Evolutionary conservation across 2,888 invertebrate genomes (phyloP), one percentile per base, ranked within the genome.

Genomic region (Limenitis camilla): DNA sequence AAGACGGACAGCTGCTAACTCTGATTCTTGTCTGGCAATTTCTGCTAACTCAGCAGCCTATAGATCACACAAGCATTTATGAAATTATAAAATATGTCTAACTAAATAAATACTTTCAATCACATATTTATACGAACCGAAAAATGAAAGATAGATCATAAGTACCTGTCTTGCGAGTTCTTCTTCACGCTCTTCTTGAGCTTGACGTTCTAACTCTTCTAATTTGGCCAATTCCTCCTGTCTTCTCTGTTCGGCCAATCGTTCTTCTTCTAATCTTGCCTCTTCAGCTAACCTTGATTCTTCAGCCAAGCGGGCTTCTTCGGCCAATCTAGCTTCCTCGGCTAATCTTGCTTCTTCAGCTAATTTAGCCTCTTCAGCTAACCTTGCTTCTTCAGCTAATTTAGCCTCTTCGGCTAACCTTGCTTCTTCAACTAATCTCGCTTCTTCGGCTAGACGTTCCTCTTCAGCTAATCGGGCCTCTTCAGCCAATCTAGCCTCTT

Each of bases 31-130:
- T 73, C 81, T 86, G 5, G 90, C 90, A 39, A 90, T 89, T 72
- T 92, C 92, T 0, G 91, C 91, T 64, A 92, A 74, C 76, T 92
- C 92, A 42, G 91, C 92, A 58, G 92, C 92, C 88, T 91, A n/a
- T n/a, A n/a, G n/a, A 78, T 31, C 29, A 5, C 30, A 11, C 11
- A 6, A 29, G 29, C 7, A 38, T 44, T 10, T 28, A 19, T 33
- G 32, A 43, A 5, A 43, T 32, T 11, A 0, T 9, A 40, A 6
- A 9, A 7, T 6, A 19, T 30, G 9, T 5, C n/a, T n/a, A n/a
- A n/a, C n/a, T n/a, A n/a, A n/a, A n/a, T n/a, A n/a, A n/a, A n/a
- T n/a, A n/a, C n/a, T n/a, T n/a, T n/a, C n/a, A n/a, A n/a, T n/a
- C n/a, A n/a, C n/a, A n/a, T n/a, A n/a, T n/a, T n/a, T n/a, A n/a